These are phyloP conservation scores for Trilocha varians DNA, from an alignment of 2,888 invertebrate genomes.

Conservation along the genomic window DNA sequence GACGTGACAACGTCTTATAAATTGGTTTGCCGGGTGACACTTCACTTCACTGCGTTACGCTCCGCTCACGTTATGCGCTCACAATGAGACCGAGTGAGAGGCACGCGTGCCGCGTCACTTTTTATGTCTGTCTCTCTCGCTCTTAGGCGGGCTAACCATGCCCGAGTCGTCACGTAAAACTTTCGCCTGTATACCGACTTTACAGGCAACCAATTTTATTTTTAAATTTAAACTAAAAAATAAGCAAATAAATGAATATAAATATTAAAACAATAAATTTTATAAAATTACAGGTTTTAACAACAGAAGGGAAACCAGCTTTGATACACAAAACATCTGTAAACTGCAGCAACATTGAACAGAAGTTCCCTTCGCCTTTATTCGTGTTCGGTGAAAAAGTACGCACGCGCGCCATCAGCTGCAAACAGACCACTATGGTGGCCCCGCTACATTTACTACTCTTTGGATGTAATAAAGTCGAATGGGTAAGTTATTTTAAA, in stretches of 20 bases:
- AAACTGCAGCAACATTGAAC: slow-evolving; percentile 88
- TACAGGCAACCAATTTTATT: no score
- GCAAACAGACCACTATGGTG: slow-evolving; percentile 96
- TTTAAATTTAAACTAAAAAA: no score
- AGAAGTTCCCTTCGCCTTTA: slow-evolving; percentile 92
- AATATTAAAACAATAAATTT: not conserved
- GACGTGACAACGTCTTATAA: no score
- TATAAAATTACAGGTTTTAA: slow-evolving; percentile 77
- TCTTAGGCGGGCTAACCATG: no score
- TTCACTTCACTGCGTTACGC: no score
- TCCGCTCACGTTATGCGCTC: no score
- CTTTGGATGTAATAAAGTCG: slow-evolving; percentile 92
- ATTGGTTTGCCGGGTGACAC: no score
- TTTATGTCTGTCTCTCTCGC: no score
- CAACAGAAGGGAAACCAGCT: slow-evolving; percentile 95
- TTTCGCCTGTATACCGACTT: no score
- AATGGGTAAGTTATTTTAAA: slow-evolving; percentile 74
- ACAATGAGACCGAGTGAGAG: no score
- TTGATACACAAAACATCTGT: slow-evolving; percentile 97
- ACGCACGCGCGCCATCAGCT: slow-evolving; percentile 93
- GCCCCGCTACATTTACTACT: slow-evolving; percentile 93
- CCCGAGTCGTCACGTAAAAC: no score
- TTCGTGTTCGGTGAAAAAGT: slow-evolving; percentile 99
- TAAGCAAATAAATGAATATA: not conserved
- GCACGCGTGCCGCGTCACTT: no score